Base-by-base conservation (phyloP, 2,113 vertebrate genomes). In the Syrrhaptes paradoxus region DNA sequence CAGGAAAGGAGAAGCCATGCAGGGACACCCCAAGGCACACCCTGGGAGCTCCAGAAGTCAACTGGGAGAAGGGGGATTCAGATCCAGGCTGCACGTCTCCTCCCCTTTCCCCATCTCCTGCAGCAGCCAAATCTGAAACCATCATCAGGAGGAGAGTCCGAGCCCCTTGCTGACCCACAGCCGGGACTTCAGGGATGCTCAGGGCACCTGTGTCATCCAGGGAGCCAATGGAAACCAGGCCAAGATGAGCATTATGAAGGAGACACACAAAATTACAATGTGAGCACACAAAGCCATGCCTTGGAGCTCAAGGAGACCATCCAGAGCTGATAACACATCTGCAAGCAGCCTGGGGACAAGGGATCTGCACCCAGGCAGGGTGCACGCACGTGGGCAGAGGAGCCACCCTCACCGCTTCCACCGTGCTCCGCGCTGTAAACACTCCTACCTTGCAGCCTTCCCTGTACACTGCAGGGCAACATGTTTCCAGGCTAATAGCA, bases 121-220 rank as follows among this genome's bases (percentile, higher is more conserved):
- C 48, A 82, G 61, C 79, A 83, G 34, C 28, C 76, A 89, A 62
- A 90, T 18, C 14, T 24, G 31, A 86, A 80, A 36, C 11, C 29
- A 48, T 48, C 62, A 38, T 38, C 24, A 17, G 26, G 38, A 74
- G 13, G 7, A 52, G 49, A 85, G 26, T 29, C 15, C 3, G 24
- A 86, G 31, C 24, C 1, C 5, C 55, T 8, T 36, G 4, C 0
- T 0, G 57, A 93, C 63, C 54, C 1, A 0, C 34, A 12, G 41
- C 1, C 0, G 32, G 24, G 34, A 54, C 46, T 41, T 46, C 12
- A 58, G 62, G 52, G 66, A 79, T 52, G 46, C 26, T 52, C 55
- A 59, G 16, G 61, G 29, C 9, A 38, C 41, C 75, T 17, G 3
- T 22, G 32, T n/a, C 78, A 78, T 5, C 36, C 5, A 2, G 49